Base-by-base conservation (phyloP, 2,888 invertebrate genomes). In the Mellilla xanthometata region DNA sequence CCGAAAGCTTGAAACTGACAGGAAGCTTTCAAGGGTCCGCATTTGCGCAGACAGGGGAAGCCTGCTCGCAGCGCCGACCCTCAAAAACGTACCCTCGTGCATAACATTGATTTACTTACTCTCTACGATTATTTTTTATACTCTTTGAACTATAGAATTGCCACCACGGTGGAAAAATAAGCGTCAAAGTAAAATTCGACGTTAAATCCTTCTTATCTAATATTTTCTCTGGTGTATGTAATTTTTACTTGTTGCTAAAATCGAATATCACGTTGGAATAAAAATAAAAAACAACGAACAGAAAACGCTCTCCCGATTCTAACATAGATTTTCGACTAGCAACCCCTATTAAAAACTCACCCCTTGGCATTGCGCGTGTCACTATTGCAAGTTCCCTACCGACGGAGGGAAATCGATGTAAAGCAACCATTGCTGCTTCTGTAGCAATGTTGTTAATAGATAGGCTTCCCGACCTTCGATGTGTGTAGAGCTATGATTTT, bases 391-490 rank as follows among this genome's bases (percentile, higher is more conserved):
- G 33, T 10, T 31, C 30, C 13, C 27, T 11, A 15, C 39, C 15
- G 11, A 39, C 22, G 35, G 32, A 34, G n/a, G 39, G 27, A 49
- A 39, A 32, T 24, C 32, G 32, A 24, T 28, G 47, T 39, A 23
- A 38, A 31, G 11, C 10, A 38, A 54, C 39, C 52, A 58, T 52
- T 53, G 58, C 55, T 10, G 48, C 24, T 34, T 46, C 38, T 26
- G 12, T 12, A 15, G 9, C 5, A 7, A 12, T 11, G n/a, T 15
- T 0, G 12, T 26, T 8, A 29, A 10, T 23, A 11, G 22, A 9
- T n/a, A 10, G 13, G 13, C 5, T 33, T 5, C 12, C 34, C 27
- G 19, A 24, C 10, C 23, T 29, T 49, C 50, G 52, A 49, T 57
- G 49, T 43, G 49, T 29, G 7, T 28, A n/a, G 34, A 15, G 28